Base-by-base conservation (phyloP, 2,113 vertebrate species). In the Mohoua ochrocephala region DNA sequence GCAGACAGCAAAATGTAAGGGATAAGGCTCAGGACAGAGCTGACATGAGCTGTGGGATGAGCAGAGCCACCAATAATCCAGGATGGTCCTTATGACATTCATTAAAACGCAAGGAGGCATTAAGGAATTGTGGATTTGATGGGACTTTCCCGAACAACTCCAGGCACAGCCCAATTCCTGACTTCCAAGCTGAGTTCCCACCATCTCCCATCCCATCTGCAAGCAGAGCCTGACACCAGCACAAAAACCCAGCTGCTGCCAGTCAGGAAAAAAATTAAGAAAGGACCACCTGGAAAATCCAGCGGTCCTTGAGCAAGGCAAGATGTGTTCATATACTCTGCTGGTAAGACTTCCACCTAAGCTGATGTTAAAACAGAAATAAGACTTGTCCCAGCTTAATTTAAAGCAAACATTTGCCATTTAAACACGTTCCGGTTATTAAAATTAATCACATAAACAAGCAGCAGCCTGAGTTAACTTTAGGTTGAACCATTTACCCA, bases 61-160 rank as follows among this genome's bases (percentile, higher is more conserved):
- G 27, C 1, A 90, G n/a, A 82, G 7, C 27, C 30, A 33, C 8
- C 56, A 49, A 7, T 12, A 52, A 65, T 35, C 67, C 17, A 57
- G 39, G 10, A 33, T 8, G 3, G 10, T 81, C 15, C 13, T 23
- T 42, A 23, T 42, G 41, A 24, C 49, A 56, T 52, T 56, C 15
- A 35, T 61, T 57, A 53, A 35, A 37, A 7, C n/a, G 8, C n/a
- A 89, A 80, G 33, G 31, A 74, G 41, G 21, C 37, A 47, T 19
- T 30, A 47, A 56, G 10, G 20, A 9, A 28, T 14, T 1, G 0
- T 26, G 60, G 50, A 8, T 45, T 7, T 35, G 42, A 67, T 1
- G 4, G 21, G 23, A 35, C 59, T 61, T 78, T 57, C n/a, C 13
- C 2, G 2, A 63, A 49, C 10, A 39, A 64, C 3, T 5, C 27